These are phyloP conservation scores for Heliothis virescens DNA, from an alignment of 1,140 invertebrate genomes.

Conservation along the genomic window DNA sequence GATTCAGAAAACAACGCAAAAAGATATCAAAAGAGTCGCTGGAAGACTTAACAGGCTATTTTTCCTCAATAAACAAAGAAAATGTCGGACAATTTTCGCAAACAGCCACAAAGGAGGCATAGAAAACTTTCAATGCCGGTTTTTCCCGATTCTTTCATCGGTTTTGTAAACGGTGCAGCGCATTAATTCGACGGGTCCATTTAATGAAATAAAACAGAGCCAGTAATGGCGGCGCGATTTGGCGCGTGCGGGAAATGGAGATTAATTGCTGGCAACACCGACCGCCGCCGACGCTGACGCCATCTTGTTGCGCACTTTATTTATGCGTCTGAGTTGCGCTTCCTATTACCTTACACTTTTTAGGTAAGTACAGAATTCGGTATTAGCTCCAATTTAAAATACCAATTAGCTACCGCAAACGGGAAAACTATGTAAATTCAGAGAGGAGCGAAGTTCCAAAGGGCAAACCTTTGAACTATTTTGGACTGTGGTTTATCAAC, in stretches of 20 bases:
- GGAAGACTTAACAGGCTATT: slow-evolving; percentile 43
- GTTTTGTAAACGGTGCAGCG: slow-evolving; percentile 77
- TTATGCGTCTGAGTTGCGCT: slow-evolving; percentile 76
- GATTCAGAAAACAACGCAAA: slow-evolving; percentile 31
- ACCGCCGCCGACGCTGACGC: slow-evolving; percentile 64
- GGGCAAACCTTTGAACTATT: slow-evolving; percentile 2
- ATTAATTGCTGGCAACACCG: slow-evolving; percentile 82
- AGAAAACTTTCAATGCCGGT: slow-evolving; percentile 69
- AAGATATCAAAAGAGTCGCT: slow-evolving; percentile 39
- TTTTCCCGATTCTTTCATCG: slow-evolving; percentile 72
- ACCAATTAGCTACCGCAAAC: too few species aligned
- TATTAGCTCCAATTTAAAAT: too few species aligned
- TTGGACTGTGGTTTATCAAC: not conserved
- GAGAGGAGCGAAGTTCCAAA: not conserved
- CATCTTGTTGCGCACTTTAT: slow-evolving; percentile 80
- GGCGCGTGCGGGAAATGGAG: slow-evolving; percentile 82
- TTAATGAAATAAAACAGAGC: slow-evolving; percentile 84
- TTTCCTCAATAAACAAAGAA: slow-evolving; percentile 65
- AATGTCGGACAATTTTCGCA: slow-evolving; percentile 66
- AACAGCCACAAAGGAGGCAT: slow-evolving; percentile 71
- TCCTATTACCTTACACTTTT: slow-evolving; percentile 40
- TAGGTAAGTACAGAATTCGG: not conserved
- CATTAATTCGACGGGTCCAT: slow-evolving; percentile 81
- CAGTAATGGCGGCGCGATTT: slow-evolving; percentile 76
- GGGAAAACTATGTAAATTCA: not conserved